Conservation (phyloP, 2,113 vertebrate genomes). For the Mus pahari region DNA sequence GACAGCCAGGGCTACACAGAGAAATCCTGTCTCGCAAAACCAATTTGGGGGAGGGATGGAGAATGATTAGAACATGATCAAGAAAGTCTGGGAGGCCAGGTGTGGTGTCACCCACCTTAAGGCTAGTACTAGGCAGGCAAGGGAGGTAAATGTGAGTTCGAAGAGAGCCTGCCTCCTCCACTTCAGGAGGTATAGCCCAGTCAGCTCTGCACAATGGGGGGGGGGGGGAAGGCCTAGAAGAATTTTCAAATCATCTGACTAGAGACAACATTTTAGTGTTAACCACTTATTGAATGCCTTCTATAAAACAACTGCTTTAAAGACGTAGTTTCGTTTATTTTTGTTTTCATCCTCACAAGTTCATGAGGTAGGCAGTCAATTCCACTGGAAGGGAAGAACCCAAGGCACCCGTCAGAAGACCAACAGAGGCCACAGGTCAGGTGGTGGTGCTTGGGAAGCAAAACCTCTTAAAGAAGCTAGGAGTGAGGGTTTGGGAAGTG, state of each 20-base stretch:
- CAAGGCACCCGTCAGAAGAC: neutral
- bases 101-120: neutral
- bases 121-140: neutral
- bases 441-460: neutral
- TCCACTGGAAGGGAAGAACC: neutral
- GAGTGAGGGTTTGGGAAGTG: neutral
- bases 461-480: neutral
- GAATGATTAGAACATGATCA: neutral
- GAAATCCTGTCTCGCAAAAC: too few relatives aligned
- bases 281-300: constrained; percentile 60
- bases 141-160: neutral
- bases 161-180: neutral
- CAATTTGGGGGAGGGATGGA: neutral
- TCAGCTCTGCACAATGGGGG: neutral
- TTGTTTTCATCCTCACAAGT: neutral
- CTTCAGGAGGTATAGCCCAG: neutral
- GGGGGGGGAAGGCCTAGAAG: neutral
- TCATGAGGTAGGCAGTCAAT: neutral
- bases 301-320: neutral
- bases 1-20: too few relatives aligned
- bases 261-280: neutral
- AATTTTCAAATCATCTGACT: neutral
- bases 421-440: neutral
- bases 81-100: neutral
- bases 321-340: neutral